Conservation (phyloP, 1,140 invertebrate genomes). For the Heliconius hermathena region DNA sequence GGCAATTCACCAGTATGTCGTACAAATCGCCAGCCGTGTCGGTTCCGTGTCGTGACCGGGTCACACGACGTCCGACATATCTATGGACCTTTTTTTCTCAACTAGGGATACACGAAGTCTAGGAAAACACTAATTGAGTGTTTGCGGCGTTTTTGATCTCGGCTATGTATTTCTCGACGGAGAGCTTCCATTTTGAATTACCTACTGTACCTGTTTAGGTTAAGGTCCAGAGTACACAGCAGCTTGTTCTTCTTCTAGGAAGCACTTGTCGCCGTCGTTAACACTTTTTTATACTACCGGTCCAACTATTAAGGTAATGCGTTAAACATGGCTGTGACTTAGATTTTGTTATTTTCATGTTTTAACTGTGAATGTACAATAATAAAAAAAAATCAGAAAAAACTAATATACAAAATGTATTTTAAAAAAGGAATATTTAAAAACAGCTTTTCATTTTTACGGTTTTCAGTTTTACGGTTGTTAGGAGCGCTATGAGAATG, state of each 20-base stretch:
- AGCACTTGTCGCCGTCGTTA: conserved; percentile 23
- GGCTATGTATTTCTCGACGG: conserved; percentile 31
- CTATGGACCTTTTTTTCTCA: conserved; percentile 43
- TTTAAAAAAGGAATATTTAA: not conserved
- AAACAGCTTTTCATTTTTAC: not conserved
- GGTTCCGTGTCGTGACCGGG: conserved; percentile 69
- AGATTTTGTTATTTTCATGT: conserved; percentile 1
- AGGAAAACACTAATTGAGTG: conserved; percentile 59
- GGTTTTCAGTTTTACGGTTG: too few relatives aligned
- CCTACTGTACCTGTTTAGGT: conserved; percentile 10
- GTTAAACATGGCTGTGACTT: conserved; percentile 9
- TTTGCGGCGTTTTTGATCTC: conserved; percentile 54
- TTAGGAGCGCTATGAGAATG: conserved; percentile 2
- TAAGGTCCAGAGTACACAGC: conserved; percentile 16
- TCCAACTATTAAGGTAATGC: conserved; percentile 12
- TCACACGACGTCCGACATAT: conserved; percentile 55
- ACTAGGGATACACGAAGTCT: conserved; percentile 44
- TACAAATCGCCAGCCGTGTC: conserved; percentile 34
- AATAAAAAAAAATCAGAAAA: not conserved
- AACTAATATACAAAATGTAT: not conserved
- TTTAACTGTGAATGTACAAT: not conserved
- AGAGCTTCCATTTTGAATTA: conserved; percentile 11
- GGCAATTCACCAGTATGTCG: conserved; percentile 34
- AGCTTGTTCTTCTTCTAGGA: conserved; percentile 31
- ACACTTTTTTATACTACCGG: conserved; percentile 33